Evolutionary conservation across 2,797 vertebrate species (phyloP).

Genomic region (Chelidonichthys spinosus): DNA sequence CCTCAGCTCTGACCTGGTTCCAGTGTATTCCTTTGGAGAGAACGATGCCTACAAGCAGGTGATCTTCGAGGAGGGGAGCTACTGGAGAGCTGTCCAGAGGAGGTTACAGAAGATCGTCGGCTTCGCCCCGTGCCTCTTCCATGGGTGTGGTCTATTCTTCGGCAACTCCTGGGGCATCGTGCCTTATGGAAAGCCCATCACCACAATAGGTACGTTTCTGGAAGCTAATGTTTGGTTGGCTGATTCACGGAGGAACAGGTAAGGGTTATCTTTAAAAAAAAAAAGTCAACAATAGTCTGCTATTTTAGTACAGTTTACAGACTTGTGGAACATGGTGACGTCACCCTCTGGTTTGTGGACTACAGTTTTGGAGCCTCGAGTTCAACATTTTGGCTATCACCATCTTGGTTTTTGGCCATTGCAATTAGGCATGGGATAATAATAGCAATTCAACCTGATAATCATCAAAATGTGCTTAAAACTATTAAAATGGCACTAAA

Average conservation of each 20-base stretch:
- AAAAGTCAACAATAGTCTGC: neutral
- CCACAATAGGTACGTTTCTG: conserved; percentile 87
- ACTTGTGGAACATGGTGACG: too few species aligned
- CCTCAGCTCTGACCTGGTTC: conserved; percentile 93
- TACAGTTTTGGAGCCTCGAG: too few species aligned
- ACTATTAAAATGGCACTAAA: too few species aligned
- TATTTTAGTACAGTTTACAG: neutral
- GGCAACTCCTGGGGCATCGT: conserved; percentile 91
- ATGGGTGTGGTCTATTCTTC: conserved; percentile 93
- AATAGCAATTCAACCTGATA: too few species aligned
- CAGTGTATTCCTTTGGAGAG: conserved; percentile 96
- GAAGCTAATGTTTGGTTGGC: neutral
- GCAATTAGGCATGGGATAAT: too few species aligned
- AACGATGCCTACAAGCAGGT: conserved; percentile 95
- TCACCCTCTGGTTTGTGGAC: too few species aligned
- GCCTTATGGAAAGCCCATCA: conserved; percentile 94
- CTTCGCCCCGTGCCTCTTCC: conserved; percentile 96
- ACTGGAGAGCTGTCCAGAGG: conserved; percentile 89
- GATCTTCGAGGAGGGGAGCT: conserved; percentile 92
- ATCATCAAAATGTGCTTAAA: too few species aligned
- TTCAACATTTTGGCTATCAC: too few species aligned
- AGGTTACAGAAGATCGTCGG: conserved; percentile 94
- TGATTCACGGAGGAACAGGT: neutral
- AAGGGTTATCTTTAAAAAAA: neutral
- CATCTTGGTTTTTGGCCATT: too few species aligned